phyloP scores from a whole-genome alignment of 2,797 vertebrate species.

The Antrozous pallidus region DNA sequence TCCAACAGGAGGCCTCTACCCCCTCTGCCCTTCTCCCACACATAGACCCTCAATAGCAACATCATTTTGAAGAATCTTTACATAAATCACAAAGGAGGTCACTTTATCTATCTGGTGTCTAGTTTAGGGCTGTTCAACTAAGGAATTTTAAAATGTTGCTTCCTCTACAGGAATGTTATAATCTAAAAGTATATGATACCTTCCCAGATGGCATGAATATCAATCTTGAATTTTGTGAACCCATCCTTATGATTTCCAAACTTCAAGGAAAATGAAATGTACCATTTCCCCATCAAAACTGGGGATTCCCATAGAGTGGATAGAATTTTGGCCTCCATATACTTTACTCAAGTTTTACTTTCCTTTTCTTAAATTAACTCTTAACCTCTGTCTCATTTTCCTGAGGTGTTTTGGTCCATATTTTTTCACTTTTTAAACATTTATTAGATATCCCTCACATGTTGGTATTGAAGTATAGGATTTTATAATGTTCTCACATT shows the following conservation, averaged over 20 bases:
- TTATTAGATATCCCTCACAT: background rate
- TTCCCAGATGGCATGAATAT: background rate
- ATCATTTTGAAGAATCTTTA: background rate
- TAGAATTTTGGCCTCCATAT: background rate
- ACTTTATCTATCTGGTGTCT: background rate
- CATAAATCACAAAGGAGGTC: background rate
- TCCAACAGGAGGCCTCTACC: background rate
- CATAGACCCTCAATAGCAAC: background rate
- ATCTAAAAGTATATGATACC: background rate
- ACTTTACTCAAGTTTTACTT: slow-evolving; percentile 9
- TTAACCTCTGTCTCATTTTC: background rate
- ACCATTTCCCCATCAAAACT: background rate
- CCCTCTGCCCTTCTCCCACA: background rate
- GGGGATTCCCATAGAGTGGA: background rate
- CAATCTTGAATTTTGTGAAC: background rate
- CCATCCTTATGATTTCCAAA: background rate
- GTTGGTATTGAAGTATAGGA: background rate
- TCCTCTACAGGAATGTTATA: background rate
- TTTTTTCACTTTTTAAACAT: background rate
- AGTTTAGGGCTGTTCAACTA: background rate
- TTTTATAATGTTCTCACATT: background rate
- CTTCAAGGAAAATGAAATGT: slow-evolving; percentile 1
- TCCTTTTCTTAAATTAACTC: slow-evolving; percentile 16
- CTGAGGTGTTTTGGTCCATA: background rate
- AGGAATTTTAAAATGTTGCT: background rate